These are phyloP conservation scores for Eriosoma lanigerum DNA, from an alignment of 1,140 invertebrate genomes.

Conservation along the genomic window DNA sequence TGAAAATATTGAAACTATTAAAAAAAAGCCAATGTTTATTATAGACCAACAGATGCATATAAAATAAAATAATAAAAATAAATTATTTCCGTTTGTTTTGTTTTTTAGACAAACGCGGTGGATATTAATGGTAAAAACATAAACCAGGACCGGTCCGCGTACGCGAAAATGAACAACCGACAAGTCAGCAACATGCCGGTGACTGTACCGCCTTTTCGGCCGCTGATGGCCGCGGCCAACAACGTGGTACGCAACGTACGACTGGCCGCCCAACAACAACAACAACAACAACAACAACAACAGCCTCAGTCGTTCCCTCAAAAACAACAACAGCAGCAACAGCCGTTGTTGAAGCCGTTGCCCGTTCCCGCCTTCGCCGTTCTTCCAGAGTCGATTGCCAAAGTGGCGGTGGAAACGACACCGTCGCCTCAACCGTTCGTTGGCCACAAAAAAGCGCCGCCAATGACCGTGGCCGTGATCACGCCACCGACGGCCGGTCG, in stretches of 20 bases:
- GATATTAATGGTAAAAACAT: background rate
- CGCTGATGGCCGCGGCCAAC: conserved; percentile 62
- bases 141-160: conserved; percentile 37
- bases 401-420: conserved; percentile 57
- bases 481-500: background rate
- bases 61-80: no score
- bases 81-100: no score
- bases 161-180: conserved; percentile 27
- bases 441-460: background rate
- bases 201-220: conserved; percentile 71
- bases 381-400: conserved; percentile 63
- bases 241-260: conserved; percentile 56
- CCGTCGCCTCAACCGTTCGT: background rate
- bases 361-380: conserved; percentile 60
- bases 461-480: background rate
- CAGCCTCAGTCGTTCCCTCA: conserved; percentile 56
- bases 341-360: conserved; percentile 55
- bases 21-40: no score
- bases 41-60: no score
- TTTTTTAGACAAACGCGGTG: no score
- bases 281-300: conserved; percentile 56
- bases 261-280: conserved; percentile 57
- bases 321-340: conserved; percentile 59
- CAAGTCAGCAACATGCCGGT: conserved; percentile 1
- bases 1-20: no score